These are phyloP conservation scores for Actinostola sp. DNA, from an alignment of 92 coral and sea anemone species.

Conservation along the genomic window DNA sequence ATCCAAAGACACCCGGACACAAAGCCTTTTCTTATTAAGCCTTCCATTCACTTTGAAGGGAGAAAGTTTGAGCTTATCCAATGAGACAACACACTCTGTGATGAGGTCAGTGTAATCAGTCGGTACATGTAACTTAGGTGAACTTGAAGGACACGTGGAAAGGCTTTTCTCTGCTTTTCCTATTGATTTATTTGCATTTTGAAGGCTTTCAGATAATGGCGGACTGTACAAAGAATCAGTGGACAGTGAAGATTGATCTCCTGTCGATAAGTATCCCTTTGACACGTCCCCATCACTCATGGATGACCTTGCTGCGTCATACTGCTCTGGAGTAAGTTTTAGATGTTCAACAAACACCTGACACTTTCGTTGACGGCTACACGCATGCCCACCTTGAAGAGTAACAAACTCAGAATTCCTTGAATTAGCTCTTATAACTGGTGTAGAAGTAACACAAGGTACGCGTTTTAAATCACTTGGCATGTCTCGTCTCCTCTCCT, in stretches of 20 bases:
- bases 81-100: constrained; percentile 70
- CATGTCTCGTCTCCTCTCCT: neutral
- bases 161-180: too few relatives aligned
- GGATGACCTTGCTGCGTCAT: constrained; percentile 33
- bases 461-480: neutral
- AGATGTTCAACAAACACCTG: constrained; percentile 49
- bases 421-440: constrained; percentile 41
- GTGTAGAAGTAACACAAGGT: constrained; percentile 28
- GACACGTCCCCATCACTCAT: neutral
- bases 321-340: constrained; percentile 60
- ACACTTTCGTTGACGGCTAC: neutral
- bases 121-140: too few relatives aligned
- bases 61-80: constrained; percentile 66
- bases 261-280: neutral
- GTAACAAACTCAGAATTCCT: constrained; percentile 26
- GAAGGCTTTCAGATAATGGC: neutral
- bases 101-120: constrained; percentile 21
- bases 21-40: constrained; percentile 6
- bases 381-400: constrained; percentile 1
- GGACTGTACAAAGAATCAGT: neutral
- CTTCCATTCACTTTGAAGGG: constrained; percentile 52
- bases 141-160: neutral
- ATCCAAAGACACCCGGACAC: constrained; percentile 8
- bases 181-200: neutral
- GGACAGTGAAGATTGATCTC: neutral